Evolutionary conservation across 2,888 invertebrate species (phyloP).

Genomic region (Mystacides longicornis): DNA sequence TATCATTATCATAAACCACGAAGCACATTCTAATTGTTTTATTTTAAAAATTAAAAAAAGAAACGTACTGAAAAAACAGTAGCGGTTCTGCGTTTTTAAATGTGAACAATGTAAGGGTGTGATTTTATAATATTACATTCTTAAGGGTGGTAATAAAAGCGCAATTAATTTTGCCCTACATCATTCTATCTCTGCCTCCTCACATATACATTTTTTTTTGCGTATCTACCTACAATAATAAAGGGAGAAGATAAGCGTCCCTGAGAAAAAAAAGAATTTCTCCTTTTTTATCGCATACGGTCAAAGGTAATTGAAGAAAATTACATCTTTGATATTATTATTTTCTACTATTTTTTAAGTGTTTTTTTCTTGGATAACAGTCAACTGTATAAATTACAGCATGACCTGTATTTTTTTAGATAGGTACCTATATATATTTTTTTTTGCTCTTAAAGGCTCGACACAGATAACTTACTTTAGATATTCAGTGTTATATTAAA

Average conservation of each 20-base stretch:
- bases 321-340: too few relatives aligned
- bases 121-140: background rate
- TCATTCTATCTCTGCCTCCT: background rate
- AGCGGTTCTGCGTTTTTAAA: background rate
- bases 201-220: background rate
- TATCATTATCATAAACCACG: background rate
- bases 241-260: background rate
- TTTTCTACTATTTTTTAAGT: too few relatives aligned
- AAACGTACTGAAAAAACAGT: background rate
- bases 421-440: too few relatives aligned
- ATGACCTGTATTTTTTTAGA: too few relatives aligned
- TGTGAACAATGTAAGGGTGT: background rate
- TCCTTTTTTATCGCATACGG: background rate
- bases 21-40: background rate
- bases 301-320: background rate
- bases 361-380: too few relatives aligned
- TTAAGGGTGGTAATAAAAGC: slow-evolving; percentile 1
- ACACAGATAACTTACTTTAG: too few relatives aligned
- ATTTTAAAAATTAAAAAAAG: background rate
- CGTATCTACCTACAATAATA: background rate
- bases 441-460: too few relatives aligned
- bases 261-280: background rate
- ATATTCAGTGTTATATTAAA: too few relatives aligned
- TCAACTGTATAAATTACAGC: too few relatives aligned
- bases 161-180: background rate